Evolutionary conservation across 1,140 invertebrate genomes (phyloP).

Genomic region (Calliopsis andreniformis): DNA sequence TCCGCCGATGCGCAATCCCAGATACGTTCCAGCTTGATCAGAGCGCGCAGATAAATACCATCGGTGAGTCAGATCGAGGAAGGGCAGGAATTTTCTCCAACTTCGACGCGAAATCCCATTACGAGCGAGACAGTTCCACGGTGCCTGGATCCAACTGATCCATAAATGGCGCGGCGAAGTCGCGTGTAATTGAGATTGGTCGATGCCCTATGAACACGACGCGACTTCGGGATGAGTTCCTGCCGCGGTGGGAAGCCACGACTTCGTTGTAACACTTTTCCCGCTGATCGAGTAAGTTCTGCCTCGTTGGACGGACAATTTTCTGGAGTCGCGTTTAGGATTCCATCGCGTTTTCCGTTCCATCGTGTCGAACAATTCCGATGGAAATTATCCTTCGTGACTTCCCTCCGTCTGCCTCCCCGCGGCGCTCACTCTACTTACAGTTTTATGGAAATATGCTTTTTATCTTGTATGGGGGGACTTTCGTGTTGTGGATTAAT

Average conservation of each 20-base stretch:
- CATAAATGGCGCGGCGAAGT: neutral
- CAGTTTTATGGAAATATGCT: neutral
- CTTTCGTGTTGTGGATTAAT: no score
- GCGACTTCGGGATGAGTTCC: neutral
- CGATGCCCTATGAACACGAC: conserved; percentile 17
- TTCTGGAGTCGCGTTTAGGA: conserved; percentile 38
- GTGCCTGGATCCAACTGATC: no score
- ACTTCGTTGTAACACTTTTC: conserved; percentile 3
- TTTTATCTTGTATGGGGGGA: no score
- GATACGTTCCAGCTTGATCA: conserved; percentile 35
- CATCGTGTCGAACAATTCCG: conserved; percentile 26
- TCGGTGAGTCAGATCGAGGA: conserved; percentile 41
- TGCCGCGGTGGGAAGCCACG: conserved; percentile 3
- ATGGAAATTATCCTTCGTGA: conserved; percentile 37
- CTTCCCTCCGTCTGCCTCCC: neutral
- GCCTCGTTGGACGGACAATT: conserved; percentile 31
- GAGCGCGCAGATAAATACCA: conserved; percentile 27
- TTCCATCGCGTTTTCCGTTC: conserved; percentile 38
- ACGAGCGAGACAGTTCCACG: neutral
- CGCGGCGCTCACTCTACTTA: neutral
- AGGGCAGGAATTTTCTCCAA: neutral
- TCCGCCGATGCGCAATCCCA: conserved; percentile 30
- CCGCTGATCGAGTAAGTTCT: conserved; percentile 24
- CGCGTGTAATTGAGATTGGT: conserved; percentile 32
- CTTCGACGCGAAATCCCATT: neutral